Conservation (phyloP, 2,888 invertebrate genomes). For the Andrena bucephala region DNA sequence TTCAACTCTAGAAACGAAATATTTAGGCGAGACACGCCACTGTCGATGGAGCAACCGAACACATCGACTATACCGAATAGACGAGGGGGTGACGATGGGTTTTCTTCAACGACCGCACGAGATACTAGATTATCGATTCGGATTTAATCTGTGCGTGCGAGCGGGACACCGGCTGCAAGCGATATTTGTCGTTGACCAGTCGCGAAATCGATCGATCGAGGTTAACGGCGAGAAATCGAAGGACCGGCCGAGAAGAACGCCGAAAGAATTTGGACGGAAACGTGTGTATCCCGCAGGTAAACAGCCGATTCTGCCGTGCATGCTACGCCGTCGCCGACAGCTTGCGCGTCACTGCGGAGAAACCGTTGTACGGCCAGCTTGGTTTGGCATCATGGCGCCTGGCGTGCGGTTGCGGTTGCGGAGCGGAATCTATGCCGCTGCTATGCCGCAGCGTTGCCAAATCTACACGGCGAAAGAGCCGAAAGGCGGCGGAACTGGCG, state of each 20-base stretch:
- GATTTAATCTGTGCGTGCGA: constrained; percentile 21
- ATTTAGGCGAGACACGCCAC: background rate
- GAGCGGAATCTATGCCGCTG: constrained; percentile 81
- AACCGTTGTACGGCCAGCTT: constrained; percentile 74
- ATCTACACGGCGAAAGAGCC: constrained; percentile 51
- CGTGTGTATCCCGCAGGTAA: constrained; percentile 62
- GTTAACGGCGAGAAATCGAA: background rate
- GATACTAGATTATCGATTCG: constrained; percentile 44
- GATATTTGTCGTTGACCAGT: constrained; percentile 14
- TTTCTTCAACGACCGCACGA: background rate
- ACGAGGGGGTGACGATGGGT: background rate
- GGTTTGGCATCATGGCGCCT: constrained; percentile 72
- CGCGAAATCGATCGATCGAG: constrained; percentile 3
- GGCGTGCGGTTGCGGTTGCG: constrained; percentile 78
- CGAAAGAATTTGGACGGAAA: constrained; percentile 47
- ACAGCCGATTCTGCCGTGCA: constrained; percentile 42
- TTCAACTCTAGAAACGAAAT: background rate
- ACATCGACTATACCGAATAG: background rate
- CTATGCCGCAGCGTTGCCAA: constrained; percentile 74
- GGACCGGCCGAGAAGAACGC: constrained; percentile 7
- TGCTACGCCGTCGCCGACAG: constrained; percentile 70
- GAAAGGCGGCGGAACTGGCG: constrained; percentile 46
- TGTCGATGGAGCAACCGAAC: background rate
- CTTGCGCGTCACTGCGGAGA: constrained; percentile 80
- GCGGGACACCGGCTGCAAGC: constrained; percentile 1